Evolutionary conservation across 2,888 invertebrate species (phyloP).

Genomic region (Arge pagana): DNA sequence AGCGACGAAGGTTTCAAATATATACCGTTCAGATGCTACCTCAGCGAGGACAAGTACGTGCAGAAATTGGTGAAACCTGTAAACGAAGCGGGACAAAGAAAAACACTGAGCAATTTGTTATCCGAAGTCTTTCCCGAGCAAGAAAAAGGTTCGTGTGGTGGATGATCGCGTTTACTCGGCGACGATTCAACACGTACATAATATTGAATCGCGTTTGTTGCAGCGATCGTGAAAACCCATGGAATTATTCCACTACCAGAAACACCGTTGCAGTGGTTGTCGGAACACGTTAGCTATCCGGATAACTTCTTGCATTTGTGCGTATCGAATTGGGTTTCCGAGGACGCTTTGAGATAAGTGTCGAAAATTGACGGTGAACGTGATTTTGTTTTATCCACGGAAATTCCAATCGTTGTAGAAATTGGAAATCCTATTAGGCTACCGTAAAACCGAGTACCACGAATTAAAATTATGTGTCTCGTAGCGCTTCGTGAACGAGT

Average conservation of each 20-base stretch:
- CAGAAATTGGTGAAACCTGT: slow-evolving; percentile 80
- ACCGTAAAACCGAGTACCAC: too few relatives aligned
- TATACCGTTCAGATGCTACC: slow-evolving; percentile 86
- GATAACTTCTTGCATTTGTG: slow-evolving; percentile 97
- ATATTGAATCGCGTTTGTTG: slow-evolving; percentile 48
- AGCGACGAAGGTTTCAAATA: slow-evolving; percentile 84
- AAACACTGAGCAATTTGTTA: slow-evolving; percentile 73
- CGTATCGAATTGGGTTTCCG: slow-evolving; percentile 53
- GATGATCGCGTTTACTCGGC: not conserved
- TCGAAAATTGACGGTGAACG: too few relatives aligned
- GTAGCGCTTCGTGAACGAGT: too few relatives aligned
- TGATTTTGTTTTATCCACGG: too few relatives aligned
- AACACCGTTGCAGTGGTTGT: slow-evolving; percentile 95
- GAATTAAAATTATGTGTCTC: too few relatives aligned
- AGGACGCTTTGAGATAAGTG: too few relatives aligned
- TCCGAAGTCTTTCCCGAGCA: slow-evolving; percentile 71
- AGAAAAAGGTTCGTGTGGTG: slow-evolving; percentile 51
- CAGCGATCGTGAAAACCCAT: slow-evolving; percentile 82
- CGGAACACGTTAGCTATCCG: slow-evolving; percentile 96
- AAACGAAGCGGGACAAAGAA: slow-evolving; percentile 73
- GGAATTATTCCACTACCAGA: slow-evolving; percentile 86
- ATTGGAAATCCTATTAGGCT: too few relatives aligned
- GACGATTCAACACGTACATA: not conserved
- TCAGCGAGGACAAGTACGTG: slow-evolving; percentile 68
- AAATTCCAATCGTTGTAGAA: too few relatives aligned